These are phyloP conservation scores for Hemistola chrysoprasaria DNA, from an alignment of 2,888 invertebrate genomes.

Conservation along the genomic window DNA sequence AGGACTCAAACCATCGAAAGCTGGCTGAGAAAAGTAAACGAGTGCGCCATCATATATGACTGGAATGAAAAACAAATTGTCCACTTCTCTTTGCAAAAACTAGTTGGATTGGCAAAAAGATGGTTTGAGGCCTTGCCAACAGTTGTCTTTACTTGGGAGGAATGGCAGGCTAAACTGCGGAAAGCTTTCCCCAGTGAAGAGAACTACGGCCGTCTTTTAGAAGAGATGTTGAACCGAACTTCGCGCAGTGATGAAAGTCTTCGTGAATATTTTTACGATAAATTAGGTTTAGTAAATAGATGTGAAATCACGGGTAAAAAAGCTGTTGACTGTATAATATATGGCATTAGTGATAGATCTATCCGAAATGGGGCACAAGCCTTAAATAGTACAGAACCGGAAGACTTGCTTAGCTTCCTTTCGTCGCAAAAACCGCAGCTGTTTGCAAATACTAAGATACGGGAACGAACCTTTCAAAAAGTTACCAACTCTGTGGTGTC, in stretches of 20 bases:
- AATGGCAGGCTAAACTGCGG: conserved; percentile 30
- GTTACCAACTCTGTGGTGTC: too few species aligned
- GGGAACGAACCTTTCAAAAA: too few species aligned
- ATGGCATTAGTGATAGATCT: conserved; percentile 18
- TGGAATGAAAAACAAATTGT: conserved; percentile 26
- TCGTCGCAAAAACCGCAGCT: conserved; percentile 5
- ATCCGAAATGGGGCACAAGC: conserved; percentile 19
- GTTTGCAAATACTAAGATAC: not conserved
- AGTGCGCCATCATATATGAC: conserved; percentile 24
- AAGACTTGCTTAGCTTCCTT: conserved; percentile 11
- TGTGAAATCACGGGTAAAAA: conserved; percentile 21
- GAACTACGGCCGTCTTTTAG: conserved; percentile 25
- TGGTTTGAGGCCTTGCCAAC: conserved; percentile 29
- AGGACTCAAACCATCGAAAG: conserved; percentile 13
- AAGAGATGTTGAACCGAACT: conserved; percentile 30
- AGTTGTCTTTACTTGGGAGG: conserved; percentile 25
- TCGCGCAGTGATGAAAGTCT: too few species aligned
- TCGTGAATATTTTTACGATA: too few species aligned
- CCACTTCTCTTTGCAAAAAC: conserved; percentile 27
- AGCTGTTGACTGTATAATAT: conserved; percentile 20
- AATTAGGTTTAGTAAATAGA: too few species aligned
- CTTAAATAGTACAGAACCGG: conserved; percentile 11
- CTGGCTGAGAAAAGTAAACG: conserved; percentile 19
- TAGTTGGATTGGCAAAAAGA: conserved; percentile 26
- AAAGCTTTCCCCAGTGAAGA: conserved; percentile 27